A percentile compares a stretch with the other conserved stretches of the same genome.
These are phyloP conservation scores for Noturus placidus DNA, from an alignment of 2,113 vertebrate genomes.

Conservation along the genomic window DNA sequence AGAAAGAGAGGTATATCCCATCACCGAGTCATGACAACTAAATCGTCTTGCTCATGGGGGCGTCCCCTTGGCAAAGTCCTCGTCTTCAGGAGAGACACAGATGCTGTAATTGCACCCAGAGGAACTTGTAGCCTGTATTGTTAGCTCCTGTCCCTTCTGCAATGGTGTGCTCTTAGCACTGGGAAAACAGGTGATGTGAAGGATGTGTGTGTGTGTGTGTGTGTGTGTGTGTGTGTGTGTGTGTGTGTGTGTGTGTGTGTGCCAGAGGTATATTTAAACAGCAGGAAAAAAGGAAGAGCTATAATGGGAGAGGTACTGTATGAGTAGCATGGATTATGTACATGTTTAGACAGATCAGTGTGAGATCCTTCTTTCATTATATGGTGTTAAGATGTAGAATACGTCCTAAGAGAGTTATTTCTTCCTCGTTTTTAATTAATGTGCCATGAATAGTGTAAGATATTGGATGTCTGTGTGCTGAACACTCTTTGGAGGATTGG, in stretches of 20 bases:
- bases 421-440: slow-evolving; percentile 49
- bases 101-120: slow-evolving; percentile 66
- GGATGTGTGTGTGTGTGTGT: not conserved
- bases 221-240: slow-evolving; percentile 6
- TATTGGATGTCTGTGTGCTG: slow-evolving; percentile 42
- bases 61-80: slow-evolving; percentile 65
- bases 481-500: slow-evolving; percentile 36
- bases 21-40: slow-evolving; percentile 78
- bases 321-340: slow-evolving; percentile 49
- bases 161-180: slow-evolving; percentile 50
- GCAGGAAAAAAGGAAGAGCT: slow-evolving; percentile 23
- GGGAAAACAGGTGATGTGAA: slow-evolving; percentile 40
- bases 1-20: slow-evolving; percentile 78
- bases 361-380: slow-evolving; percentile 56
- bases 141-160: slow-evolving; percentile 63
- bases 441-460: slow-evolving; percentile 50
- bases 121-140: slow-evolving; percentile 70
- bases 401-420: slow-evolving; percentile 50
- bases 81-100: slow-evolving; percentile 64
- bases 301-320: slow-evolving; percentile 26
- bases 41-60: slow-evolving; percentile 74
- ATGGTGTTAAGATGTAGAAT: slow-evolving; percentile 48
- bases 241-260: slow-evolving; percentile 3
- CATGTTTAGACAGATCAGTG: slow-evolving; percentile 54
- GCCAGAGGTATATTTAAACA: slow-evolving; percentile 45